phyloP scores from a whole-genome alignment of 2,797 vertebrate genomes.

The Podargus strigoides region DNA sequence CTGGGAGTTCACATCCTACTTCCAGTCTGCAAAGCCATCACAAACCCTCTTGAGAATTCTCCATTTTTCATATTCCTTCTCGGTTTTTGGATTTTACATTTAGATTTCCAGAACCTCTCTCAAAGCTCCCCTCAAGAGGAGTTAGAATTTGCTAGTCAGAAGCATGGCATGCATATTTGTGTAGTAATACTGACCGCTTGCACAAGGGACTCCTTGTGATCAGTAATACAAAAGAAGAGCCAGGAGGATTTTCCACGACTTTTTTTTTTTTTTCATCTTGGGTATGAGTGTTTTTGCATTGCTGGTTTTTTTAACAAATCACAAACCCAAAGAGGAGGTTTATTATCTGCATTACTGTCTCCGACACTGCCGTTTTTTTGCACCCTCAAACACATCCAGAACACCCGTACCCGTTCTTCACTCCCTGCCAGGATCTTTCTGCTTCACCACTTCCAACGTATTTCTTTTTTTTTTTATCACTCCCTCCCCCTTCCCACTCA shows the following conservation, averaged over 20 bases:
- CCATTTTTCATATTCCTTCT: not conserved
- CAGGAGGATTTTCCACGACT: not conserved
- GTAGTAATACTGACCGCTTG: not conserved
- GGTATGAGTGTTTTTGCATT: not conserved
- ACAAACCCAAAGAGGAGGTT: not conserved
- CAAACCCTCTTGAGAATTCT: not conserved
- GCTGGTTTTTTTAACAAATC: not conserved
- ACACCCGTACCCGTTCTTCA: not conserved
- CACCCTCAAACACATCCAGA: not conserved
- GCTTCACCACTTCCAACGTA: not conserved
- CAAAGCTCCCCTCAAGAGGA: not conserved
- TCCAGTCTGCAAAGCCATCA: not conserved
- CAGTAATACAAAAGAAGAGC: not conserved
- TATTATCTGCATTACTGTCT: not conserved
- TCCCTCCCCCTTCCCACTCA: not conserved
- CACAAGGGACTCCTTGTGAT: not conserved
- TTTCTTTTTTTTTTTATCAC: not conserved
- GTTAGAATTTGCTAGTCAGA: conserved; percentile 1
- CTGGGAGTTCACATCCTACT: not conserved
- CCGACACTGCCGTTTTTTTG: not conserved
- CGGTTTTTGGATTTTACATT: not conserved
- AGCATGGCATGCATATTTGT: not conserved
- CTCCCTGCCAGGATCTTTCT: not conserved
- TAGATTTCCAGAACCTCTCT: not conserved
- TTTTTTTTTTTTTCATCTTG: not conserved